Conservation (phyloP, 2,113 vertebrate genomes). For the Spheniscus mendiculus region DNA sequence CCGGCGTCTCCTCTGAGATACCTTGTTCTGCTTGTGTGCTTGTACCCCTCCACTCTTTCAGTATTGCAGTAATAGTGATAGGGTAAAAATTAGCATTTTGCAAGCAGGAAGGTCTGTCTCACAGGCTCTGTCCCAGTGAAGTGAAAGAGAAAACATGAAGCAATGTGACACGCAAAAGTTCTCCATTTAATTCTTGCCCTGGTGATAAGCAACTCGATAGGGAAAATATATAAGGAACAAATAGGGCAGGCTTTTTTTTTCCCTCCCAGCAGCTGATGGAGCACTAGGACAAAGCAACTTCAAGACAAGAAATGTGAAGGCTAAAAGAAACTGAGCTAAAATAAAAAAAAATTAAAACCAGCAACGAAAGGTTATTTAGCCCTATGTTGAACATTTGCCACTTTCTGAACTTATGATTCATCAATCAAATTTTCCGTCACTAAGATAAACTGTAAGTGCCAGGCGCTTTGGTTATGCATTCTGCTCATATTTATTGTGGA, state of each 20-base stretch:
- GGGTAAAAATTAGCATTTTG: background rate
- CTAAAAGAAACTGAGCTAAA: background rate
- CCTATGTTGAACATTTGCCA: constrained; percentile 40
- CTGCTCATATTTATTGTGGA: constrained; percentile 39
- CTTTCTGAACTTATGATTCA: constrained; percentile 46
- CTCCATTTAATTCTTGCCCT: background rate
- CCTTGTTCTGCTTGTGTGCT: background rate
- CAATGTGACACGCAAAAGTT: background rate
- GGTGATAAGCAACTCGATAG: background rate
- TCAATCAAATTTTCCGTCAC: constrained; percentile 49
- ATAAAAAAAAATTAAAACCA: background rate
- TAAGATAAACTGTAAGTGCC: constrained; percentile 50
- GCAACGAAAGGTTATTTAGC: constrained; percentile 18
- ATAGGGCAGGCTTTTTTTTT: background rate
- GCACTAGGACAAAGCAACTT: background rate
- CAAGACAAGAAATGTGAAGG: background rate
- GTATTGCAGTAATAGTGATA: background rate
- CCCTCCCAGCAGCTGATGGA: background rate
- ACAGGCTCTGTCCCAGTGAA: background rate
- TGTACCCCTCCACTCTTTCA: background rate
- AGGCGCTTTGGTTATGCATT: constrained; percentile 27
- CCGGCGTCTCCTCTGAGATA: background rate
- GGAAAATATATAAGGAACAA: background rate
- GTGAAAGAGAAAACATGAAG: background rate
- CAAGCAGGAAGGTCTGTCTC: background rate